Percentiles rank a stretch among this genome's conserved stretches.
Evolutionary conservation across 2,797 vertebrate genomes (phyloP).

Genomic region (Macroramphosus scolopax): DNA sequence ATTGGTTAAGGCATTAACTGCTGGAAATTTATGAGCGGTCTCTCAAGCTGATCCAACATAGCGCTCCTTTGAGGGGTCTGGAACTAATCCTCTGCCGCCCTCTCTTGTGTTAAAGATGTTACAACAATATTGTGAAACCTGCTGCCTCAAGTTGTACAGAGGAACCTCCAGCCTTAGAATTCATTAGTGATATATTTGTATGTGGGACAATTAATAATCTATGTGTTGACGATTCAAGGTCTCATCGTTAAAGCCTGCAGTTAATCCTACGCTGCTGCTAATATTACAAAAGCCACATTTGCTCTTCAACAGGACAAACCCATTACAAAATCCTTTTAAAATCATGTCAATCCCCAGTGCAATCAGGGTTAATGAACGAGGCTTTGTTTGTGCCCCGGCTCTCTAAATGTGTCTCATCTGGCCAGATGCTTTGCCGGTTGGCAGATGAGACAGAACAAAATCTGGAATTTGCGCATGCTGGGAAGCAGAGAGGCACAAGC

Average conservation of each 20-base stretch:
- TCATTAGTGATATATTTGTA: slow-evolving; percentile 1
- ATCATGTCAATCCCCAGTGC: no score
- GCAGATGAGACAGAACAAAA: slow-evolving; percentile 51
- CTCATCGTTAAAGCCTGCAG: no score
- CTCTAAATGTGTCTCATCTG: slow-evolving; percentile 40
- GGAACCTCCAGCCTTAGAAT: neutral
- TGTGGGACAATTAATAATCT: no score
- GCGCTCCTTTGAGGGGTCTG: no score
- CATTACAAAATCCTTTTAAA: no score
- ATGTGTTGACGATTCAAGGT: no score
- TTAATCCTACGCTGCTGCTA: slow-evolving; percentile 2
- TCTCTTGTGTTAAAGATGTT: slow-evolving; percentile 39
- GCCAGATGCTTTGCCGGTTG: slow-evolving; percentile 48
- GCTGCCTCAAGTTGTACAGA: no score
- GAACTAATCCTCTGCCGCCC: slow-evolving; percentile 57
- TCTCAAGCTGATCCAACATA: no score
- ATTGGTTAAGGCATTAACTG: no score
- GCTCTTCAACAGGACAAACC: slow-evolving; percentile 1
- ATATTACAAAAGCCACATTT: slow-evolving; percentile 22
- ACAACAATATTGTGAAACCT: slow-evolving; percentile 7
- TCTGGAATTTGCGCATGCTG: slow-evolving; percentile 27
- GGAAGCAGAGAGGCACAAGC: slow-evolving; percentile 25
- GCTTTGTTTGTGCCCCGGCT: slow-evolving; percentile 15
- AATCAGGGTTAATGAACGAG: no score
- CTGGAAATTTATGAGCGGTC: no score